These are phyloP conservation scores for Hydrozoanthus gracilis DNA, from an alignment of 92 coral and sea anemone species.

Conservation along the genomic window DNA sequence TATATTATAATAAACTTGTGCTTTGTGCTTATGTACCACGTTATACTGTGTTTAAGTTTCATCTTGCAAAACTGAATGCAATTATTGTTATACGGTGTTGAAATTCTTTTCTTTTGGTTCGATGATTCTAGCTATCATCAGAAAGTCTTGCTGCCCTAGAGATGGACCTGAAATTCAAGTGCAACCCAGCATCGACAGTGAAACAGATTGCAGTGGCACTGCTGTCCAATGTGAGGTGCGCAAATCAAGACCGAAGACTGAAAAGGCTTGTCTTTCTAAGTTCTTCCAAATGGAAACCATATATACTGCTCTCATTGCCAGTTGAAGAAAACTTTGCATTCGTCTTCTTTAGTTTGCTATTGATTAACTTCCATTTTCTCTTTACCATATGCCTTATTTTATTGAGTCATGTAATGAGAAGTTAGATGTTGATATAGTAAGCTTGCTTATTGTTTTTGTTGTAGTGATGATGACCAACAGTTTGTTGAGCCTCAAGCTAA, in stretches of 20 bases:
- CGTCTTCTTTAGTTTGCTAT: too few species aligned
- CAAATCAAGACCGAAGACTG: background rate
- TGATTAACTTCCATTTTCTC: too few species aligned
- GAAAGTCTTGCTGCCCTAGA: constrained; percentile 79
- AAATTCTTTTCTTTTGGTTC: background rate
- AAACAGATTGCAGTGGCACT: constrained; percentile 85
- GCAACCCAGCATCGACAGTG: constrained; percentile 81
- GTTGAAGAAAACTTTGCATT: too few species aligned
- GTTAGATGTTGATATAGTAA: too few species aligned
- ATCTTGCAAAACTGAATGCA: background rate
- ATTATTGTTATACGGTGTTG: too few species aligned
- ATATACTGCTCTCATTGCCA: too few species aligned
- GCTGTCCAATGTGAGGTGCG: constrained; percentile 70
- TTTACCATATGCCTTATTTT: too few species aligned
- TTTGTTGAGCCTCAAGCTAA: constrained; percentile 36
- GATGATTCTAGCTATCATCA: constrained; percentile 63
- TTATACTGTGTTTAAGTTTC: background rate
- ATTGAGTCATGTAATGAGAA: background rate
- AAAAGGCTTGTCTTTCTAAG: background rate
- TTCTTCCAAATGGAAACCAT: background rate
- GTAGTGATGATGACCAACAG: constrained; percentile 73
- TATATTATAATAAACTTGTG: too few species aligned
- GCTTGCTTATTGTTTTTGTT: background rate
- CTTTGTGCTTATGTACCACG: too few species aligned
- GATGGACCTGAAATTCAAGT: constrained; percentile 80